Base-by-base conservation (phyloP, 2,888 invertebrate species). In the Peribatodes rhomboidaria region DNA sequence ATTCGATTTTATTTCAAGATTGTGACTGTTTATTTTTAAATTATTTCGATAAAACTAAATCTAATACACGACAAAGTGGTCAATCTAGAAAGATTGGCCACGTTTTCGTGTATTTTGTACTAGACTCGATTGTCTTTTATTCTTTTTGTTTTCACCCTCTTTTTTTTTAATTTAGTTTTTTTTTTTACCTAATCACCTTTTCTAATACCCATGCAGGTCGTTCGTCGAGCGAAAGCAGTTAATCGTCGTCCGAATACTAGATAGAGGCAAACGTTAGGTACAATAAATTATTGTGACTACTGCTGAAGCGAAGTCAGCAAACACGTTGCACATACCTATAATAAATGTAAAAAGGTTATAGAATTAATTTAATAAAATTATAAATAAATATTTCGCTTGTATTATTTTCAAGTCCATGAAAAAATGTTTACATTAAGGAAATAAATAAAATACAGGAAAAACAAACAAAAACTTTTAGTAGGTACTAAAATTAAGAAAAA, bases 301-400 rank as follows among this genome's bases (percentile, higher is more conserved):
- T 68, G 70, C 68, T 64, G 63, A 63, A 57, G 64, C 70, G 67
- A 86, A 84, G 86, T 88, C 89, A 89, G 89, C 89, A 89, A 89
- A 89, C 88, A 88, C 80, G 86, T 86, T 88, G 90, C 91, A 91
- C 92, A 90, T 87, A 90, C 89, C 89, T 90, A 91, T 90, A 88
- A 87, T 90, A 90, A 92, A 91, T 92, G 92, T 91, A 89, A 83
- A 77, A 90, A 92, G 89, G 90, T 90, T 92, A 50, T 92, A 92
- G 92, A 92, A 92, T 90, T 92, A 92, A 92, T 91, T 92, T 92
- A 93, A 92, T 93, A 92, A 92, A 93, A 92, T 90, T 92, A 91
- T 92, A 91, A 92, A 91, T 87, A 89, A 89, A 87, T 50, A 42
- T 65, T 22, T 37, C 57, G 20, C 35, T 82, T 78, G 83, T 89